A percentile compares a stretch with the other conserved stretches of the same genome.
Conservation (phyloP, 2,888 invertebrate genomes). For the Platypus cylindrus region DNA sequence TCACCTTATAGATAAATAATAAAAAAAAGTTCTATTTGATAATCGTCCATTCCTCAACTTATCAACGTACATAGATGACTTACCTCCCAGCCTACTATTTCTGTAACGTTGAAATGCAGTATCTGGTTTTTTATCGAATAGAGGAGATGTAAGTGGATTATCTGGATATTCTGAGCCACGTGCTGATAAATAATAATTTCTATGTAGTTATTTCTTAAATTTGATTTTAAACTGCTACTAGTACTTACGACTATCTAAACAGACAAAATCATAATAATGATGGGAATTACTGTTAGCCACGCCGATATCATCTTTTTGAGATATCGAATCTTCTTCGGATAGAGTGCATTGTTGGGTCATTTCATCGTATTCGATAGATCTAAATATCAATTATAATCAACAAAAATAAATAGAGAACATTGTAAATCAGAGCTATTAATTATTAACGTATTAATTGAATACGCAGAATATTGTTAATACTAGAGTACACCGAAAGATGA, state of each 20-base stretch:
- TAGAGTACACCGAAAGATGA: too few relatives aligned
- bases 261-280: constrained; percentile 80
- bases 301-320: constrained; percentile 77
- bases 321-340: constrained; percentile 82
- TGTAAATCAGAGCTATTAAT: too few relatives aligned
- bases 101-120: constrained; percentile 82
- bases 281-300: constrained; percentile 74
- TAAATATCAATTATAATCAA: too few relatives aligned
- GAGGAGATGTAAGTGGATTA: constrained; percentile 72
- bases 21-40: neutral
- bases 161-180: constrained; percentile 81
- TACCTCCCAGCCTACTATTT: constrained; percentile 74
- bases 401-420: too few relatives aligned
- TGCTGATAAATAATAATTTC: constrained; percentile 39
- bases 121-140: constrained; percentile 69
- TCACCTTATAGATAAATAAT: too few relatives aligned
- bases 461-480: too few relatives aligned
- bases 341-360: constrained; percentile 77
- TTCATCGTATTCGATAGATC: constrained; percentile 81
- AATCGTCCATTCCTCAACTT: constrained; percentile 30
- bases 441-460: too few relatives aligned
- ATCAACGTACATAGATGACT: constrained; percentile 53
- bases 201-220: too few relatives aligned
- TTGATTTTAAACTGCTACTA: too few relatives aligned
- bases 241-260: constrained; percentile 78